Percentiles rank a stretch among this genome's conserved stretches.
These are phyloP conservation scores for Telmatochromis brichardi DNA, from an alignment of 2,113 vertebrate species.

Conservation along the genomic window DNA sequence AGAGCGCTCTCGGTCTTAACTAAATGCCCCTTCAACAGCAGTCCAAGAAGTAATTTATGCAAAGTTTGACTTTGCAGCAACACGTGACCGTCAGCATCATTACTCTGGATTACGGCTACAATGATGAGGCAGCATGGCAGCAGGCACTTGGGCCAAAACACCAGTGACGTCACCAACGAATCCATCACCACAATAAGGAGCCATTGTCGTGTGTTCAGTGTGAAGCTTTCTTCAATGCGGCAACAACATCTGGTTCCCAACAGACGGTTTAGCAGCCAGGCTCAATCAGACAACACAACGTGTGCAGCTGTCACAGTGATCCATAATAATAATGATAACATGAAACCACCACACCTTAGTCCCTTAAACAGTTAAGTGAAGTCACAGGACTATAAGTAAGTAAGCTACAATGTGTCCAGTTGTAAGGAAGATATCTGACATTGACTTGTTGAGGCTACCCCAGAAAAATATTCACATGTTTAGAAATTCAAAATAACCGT, in stretches of 20 bases:
- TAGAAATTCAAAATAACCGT: neutral
- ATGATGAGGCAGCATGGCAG: neutral
- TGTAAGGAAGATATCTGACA: neutral
- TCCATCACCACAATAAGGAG: neutral
- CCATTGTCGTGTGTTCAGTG: neutral
- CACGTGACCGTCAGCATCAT: neutral
- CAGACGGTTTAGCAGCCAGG: neutral
- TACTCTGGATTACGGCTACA: neutral
- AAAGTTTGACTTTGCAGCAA: neutral
- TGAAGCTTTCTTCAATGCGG: neutral
- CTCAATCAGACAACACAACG: neutral
- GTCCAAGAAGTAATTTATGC: neutral
- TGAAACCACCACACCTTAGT: neutral
- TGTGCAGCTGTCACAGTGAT: neutral
- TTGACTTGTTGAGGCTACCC: neutral
- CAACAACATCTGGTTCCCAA: neutral
- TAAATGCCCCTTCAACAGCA: neutral
- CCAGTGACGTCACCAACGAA: neutral
- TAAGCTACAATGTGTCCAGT: neutral
- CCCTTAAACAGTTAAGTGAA: neutral
- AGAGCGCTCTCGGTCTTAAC: neutral
- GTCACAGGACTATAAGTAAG: neutral
- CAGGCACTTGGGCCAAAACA: neutral
- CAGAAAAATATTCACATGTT: neutral
- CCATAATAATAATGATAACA: neutral